These are phyloP conservation scores for Limonius californicus DNA, from an alignment of 1,140 invertebrate genomes.

Conservation along the genomic window DNA sequence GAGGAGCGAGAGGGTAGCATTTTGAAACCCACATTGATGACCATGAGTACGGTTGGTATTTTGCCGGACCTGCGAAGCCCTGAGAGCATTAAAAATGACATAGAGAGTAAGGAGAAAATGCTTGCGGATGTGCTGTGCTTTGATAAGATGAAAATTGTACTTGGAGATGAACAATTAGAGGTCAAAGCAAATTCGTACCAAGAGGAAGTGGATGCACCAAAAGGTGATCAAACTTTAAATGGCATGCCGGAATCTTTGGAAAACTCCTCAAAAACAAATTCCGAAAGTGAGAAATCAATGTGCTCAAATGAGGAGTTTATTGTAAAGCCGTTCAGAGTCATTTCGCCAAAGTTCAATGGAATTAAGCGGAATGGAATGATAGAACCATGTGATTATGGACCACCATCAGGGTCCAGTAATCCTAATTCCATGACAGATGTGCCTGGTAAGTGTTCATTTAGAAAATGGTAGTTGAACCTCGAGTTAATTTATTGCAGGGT, in stretches of 20 bases:
- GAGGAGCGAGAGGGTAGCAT: constrained; percentile 30
- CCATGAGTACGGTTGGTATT: constrained; percentile 47
- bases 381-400: background rate
- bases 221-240: background rate
- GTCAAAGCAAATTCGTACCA: background rate
- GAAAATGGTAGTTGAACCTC: background rate
- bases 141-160: constrained; percentile 35
- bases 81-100: constrained; percentile 52
- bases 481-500: background rate
- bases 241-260: background rate
- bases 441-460: background rate
- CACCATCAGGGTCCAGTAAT: background rate
- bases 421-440: background rate
- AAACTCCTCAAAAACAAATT: background rate
- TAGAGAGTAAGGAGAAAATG: constrained; percentile 54
- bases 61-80: constrained; percentile 50
- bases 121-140: constrained; percentile 52
- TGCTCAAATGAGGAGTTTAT: background rate
- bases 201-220: background rate
- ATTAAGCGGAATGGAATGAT: background rate
- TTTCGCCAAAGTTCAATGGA: background rate
- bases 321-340: too few species aligned
- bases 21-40: constrained; percentile 44
- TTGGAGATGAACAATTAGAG: background rate
- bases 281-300: background rate